These are phyloP conservation scores for Emydura subglobosa DNA, from an alignment of 2,113 vertebrate species.

Conservation along the genomic window DNA sequence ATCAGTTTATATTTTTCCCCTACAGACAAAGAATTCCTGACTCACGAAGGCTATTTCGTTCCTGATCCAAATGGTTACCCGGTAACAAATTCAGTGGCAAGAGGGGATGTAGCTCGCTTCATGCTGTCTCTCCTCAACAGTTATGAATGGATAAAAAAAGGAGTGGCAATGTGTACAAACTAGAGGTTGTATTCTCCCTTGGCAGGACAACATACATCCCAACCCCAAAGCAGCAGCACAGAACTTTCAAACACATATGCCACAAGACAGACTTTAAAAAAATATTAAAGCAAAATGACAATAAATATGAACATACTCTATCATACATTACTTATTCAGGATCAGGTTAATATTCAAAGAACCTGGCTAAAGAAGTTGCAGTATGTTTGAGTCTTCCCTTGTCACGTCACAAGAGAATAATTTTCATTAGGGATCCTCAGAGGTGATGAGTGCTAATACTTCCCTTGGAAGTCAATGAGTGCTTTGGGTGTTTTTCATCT, in stretches of 20 bases:
- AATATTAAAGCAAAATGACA: no score
- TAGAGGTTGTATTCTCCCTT: not conserved
- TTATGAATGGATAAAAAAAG: slow-evolving; percentile 79
- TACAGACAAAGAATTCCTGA: slow-evolving; percentile 80
- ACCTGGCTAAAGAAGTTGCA: not conserved
- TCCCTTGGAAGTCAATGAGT: no score
- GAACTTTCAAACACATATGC: not conserved
- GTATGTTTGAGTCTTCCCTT: not conserved
- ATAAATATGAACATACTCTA: no score
- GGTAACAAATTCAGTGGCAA: slow-evolving; percentile 48
- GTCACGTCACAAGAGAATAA: not conserved
- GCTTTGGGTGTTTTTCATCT: rapidly evolving
- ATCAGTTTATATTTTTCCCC: slow-evolving; percentile 4
- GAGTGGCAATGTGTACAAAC: slow-evolving; percentile 65
- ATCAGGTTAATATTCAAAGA: no score
- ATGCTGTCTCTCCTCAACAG: slow-evolving; percentile 78
- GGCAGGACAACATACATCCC: rapidly evolving
- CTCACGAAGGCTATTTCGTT: slow-evolving; percentile 80
- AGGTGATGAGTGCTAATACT: not conserved
- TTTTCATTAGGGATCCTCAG: not conserved
- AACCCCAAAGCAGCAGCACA: not conserved
- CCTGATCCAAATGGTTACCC: slow-evolving; percentile 64
- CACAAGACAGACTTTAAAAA: not conserved
- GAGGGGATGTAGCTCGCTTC: slow-evolving; percentile 79
- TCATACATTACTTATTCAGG: no score